These are phyloP conservation scores for Harpagifer antarcticus DNA, from an alignment of 2,797 vertebrate genomes.

Conservation along the genomic window DNA sequence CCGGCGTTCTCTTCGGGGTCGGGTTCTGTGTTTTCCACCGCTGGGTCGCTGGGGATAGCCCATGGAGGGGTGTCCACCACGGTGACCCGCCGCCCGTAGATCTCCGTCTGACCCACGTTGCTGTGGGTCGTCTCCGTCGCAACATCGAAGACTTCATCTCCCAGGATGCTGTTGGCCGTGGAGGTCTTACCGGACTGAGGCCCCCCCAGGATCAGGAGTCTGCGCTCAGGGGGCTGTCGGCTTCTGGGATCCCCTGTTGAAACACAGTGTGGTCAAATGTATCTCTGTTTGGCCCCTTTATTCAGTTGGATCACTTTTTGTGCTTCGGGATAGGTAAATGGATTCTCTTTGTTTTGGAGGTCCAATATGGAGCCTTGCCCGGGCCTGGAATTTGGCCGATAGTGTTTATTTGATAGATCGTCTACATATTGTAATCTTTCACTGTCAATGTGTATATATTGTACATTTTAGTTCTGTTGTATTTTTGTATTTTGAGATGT, in stretches of 20 bases:
- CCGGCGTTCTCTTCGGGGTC: slow-evolving; percentile 56
- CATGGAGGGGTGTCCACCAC: slow-evolving; percentile 84
- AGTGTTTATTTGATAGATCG: too few relatives aligned
- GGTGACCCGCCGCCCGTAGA: slow-evolving; percentile 71
- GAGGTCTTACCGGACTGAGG: slow-evolving; percentile 86
- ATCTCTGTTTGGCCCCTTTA: too few relatives aligned
- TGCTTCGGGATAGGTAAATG: too few relatives aligned
- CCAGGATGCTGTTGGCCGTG: slow-evolving; percentile 85
- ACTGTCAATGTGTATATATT: too few relatives aligned
- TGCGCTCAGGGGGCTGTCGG: slow-evolving; percentile 76
- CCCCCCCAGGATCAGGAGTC: slow-evolving; percentile 85
- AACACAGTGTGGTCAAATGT: slow-evolving; percentile 15
- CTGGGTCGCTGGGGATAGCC: slow-evolving; percentile 58
- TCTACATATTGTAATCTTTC: too few relatives aligned
- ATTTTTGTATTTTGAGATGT: too few relatives aligned
- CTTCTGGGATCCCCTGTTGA: slow-evolving; percentile 69
- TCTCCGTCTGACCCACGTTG: slow-evolving; percentile 81
- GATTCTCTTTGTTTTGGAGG: too few relatives aligned
- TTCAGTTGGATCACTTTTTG: too few relatives aligned
- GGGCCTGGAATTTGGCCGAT: too few relatives aligned
- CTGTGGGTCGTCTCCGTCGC: slow-evolving; percentile 55
- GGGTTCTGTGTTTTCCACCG: slow-evolving; percentile 18
- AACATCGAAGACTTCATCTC: slow-evolving; percentile 69
- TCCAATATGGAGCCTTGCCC: too few relatives aligned
- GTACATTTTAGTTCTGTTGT: too few relatives aligned